A percentile compares a stretch with the other conserved stretches of the same genome.
phyloP scores from a whole-genome alignment of 2,113 vertebrate species.

The Corvus hawaiiensis region DNA sequence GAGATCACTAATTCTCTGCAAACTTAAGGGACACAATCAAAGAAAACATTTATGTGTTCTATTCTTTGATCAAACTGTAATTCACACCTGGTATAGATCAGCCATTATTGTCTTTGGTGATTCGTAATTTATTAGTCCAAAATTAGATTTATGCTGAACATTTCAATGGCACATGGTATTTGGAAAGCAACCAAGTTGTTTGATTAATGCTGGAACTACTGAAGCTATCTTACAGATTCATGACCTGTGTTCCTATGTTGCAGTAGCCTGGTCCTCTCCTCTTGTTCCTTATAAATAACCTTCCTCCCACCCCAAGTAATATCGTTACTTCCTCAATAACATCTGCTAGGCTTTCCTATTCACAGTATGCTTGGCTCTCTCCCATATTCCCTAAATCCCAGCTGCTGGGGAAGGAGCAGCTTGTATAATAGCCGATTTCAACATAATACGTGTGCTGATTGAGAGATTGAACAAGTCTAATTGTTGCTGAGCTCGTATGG shows the following conservation, averaged over 20 bases:
- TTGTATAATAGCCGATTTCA: constrained; percentile 25
- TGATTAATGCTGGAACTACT: neutral
- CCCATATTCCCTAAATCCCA: constrained; percentile 44
- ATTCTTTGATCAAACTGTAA: neutral
- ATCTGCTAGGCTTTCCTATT: constrained; percentile 29
- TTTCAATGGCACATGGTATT: neutral
- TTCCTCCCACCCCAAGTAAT: neutral
- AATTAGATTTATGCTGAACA: neutral
- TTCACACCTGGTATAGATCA: neutral
- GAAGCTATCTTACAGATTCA: neutral
- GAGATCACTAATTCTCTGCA: neutral
- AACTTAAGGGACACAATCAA: neutral
- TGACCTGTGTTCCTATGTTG: neutral
- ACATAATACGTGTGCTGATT: constrained; percentile 44
- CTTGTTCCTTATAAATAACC: neutral
- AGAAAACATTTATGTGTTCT: neutral
- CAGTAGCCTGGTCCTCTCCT: neutral
- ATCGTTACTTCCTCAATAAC: constrained; percentile 12
- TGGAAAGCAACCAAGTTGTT: neutral
- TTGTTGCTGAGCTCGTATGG: neutral
- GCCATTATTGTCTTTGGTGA: neutral
- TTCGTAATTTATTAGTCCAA: neutral
- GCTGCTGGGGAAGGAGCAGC: constrained; percentile 39
- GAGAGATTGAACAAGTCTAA: neutral
- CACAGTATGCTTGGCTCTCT: constrained; percentile 11